Percentiles rank a stretch among this genome's conserved stretches.
Evolutionary conservation across 2,113 vertebrate species (phyloP).

Genomic region (Cyanistes caeruleus): DNA sequence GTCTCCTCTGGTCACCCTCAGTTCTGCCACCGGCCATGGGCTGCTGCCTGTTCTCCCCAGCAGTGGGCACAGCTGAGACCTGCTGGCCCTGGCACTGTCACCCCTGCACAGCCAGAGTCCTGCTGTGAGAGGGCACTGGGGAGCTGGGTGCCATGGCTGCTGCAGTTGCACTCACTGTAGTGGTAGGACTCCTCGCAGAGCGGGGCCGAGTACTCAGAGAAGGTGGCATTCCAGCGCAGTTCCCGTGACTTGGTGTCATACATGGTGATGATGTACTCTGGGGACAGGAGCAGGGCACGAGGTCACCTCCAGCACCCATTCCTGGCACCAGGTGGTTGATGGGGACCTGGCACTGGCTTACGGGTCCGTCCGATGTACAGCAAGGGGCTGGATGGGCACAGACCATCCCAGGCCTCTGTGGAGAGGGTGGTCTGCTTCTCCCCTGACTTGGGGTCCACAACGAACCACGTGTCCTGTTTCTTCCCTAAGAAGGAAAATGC

Average conservation of each 20-base stretch:
- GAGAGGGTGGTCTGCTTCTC: conserved; percentile 91
- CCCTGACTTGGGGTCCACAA: conserved; percentile 94
- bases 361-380: conserved; percentile 95
- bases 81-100: accelerated
- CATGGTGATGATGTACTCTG: conserved; percentile 96
- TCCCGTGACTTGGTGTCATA: conserved; percentile 90
- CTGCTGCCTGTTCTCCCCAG: not conserved
- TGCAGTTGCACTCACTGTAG: conserved; percentile 81
- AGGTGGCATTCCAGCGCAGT: conserved; percentile 93
- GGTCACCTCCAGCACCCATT: not conserved
- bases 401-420: conserved; percentile 83
- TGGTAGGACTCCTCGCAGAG: conserved; percentile 80
- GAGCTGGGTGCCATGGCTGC: not conserved
- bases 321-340: accelerated
- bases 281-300: not conserved
- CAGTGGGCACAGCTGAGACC: not conserved
- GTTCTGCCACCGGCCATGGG: accelerated
- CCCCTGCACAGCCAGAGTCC: not conserved
- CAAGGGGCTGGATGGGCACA: conserved; percentile 84
- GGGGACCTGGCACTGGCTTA: conserved; percentile 38
- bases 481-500: conserved; percentile 77
- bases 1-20: accelerated
- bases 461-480: conserved; percentile 94
- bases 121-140: accelerated
- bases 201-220: conserved; percentile 88